Evolutionary conservation across 2,113 vertebrate species (phyloP), one percentile per base, ranked within the genome.

Genomic region (Aspidoscelis tigris): DNA sequence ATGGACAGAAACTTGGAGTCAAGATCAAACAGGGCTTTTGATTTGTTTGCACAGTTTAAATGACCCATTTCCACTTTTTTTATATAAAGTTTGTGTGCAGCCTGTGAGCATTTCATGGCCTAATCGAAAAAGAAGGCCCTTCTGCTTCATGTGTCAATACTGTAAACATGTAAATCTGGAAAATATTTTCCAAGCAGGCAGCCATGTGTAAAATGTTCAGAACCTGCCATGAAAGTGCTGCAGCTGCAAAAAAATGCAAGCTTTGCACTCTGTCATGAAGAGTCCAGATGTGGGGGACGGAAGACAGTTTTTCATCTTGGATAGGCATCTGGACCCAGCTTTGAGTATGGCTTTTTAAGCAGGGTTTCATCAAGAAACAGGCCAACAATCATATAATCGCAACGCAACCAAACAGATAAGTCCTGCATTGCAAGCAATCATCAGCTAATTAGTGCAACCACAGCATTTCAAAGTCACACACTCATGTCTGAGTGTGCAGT

Each of bases 201-300:
- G 91, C 93, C 94, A 96, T 95, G 96, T 97, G 96, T 96, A 96
- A 97, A 97, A 98, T 96, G 96, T 95, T 96, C 96, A 95, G 89
- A 97, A 97, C 95, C 95, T 96, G 94, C 96, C 95, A 95, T 95
- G 96, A 96, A 96, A 95, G 91, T 93, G 82, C 90, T 95, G 93
- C 96, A 96, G 96, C 96, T 97, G 96, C 95, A 94, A 91, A 95
- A 92, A 95, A 95, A 92, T 95, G 95, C 92, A 94, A 93, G 94
- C 91, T 94, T 94, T 85, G 92, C 85, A 1, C 93, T 91, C 91
- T 92, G 94, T 92, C 89, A 87, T 85, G 89, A 92, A 90, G 91
- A 93, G 93, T 95, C 95, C 96, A 97, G 95, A 97, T 96, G 95
- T 93, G 87, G 79, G 90, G 88, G 80, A 88, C 88, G 88, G 43